These are phyloP conservation scores for Meiosimyza decipiens DNA, from an alignment of 2,888 invertebrate species.

Conservation along the genomic window DNA sequence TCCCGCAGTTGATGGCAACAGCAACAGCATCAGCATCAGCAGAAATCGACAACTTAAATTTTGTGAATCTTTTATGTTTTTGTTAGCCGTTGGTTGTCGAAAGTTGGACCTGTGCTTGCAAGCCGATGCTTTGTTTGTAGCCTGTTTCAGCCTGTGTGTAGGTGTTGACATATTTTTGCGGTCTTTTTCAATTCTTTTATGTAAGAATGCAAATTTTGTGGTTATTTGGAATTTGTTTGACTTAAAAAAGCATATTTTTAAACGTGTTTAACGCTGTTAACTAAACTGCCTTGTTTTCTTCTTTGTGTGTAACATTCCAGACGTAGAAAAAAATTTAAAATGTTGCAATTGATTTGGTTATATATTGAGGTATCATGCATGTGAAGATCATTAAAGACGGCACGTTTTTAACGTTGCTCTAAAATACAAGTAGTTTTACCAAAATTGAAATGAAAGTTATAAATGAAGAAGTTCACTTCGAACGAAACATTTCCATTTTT, in stretches of 20 bases:
- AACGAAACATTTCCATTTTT: no score
- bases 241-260: conserved; percentile 7
- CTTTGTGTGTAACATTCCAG: conserved; percentile 5
- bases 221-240: conserved; percentile 10
- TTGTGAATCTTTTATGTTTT: neutral
- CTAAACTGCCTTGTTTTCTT: neutral
- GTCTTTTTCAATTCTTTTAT: conserved; percentile 14
- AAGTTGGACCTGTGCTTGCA: neutral
- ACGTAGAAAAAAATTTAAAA: neutral
- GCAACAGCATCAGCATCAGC: conserved; percentile 22
- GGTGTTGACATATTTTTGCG: conserved; percentile 38
- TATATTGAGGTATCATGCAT: no score
- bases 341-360: neutral
- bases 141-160: conserved; percentile 8
- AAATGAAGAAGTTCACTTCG: no score
- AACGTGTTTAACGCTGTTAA: conserved; percentile 20
- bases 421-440: no score
- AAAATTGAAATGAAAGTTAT: no score
- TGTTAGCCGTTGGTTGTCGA: neutral
- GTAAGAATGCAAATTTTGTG: conserved; percentile 15
- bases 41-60: conserved; percentile 1
- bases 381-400: no score
- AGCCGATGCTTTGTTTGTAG: neutral
- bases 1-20: conserved; percentile 22
- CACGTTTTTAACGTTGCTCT: no score